A percentile compares a stretch with the other conserved stretches of the same genome.
Evolutionary conservation across 2,888 invertebrate species (phyloP).

Genomic region (Mechanitis messenoides): DNA sequence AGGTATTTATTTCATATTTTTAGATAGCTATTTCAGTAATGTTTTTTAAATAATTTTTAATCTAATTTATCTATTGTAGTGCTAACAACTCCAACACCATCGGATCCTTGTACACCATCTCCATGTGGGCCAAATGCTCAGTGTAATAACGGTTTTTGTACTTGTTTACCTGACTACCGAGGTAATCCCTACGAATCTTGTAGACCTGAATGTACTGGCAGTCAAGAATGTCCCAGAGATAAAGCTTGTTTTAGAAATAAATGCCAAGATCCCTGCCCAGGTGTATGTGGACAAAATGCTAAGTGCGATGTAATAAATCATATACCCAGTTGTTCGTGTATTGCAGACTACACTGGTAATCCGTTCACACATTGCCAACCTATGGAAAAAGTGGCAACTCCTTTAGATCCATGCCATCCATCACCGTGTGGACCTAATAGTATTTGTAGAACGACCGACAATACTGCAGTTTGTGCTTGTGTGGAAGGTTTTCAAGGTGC

Average conservation of each 20-base stretch:
- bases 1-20: constrained; percentile 41
- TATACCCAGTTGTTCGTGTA: constrained; percentile 83
- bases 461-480: constrained; percentile 89
- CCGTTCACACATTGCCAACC: constrained; percentile 78
- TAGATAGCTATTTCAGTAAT: constrained; percentile 1
- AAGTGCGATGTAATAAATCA: constrained; percentile 85
- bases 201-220: constrained; percentile 83
- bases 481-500: constrained; percentile 84
- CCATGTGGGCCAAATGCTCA: constrained; percentile 84
- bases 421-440: constrained; percentile 88
- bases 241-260: constrained; percentile 84
- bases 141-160: constrained; percentile 82
- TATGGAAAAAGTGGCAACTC: constrained; percentile 43
- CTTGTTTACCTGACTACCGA: constrained; percentile 80
- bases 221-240: constrained; percentile 82
- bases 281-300: constrained; percentile 84
- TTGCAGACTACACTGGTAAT: constrained; percentile 82
- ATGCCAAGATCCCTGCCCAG: constrained; percentile 85
- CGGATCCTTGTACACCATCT: constrained; percentile 81
- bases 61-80: constrained; percentile 38
- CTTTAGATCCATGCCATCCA: constrained; percentile 83
- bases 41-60: background rate
- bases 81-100: constrained; percentile 55
- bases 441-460: constrained; percentile 84
- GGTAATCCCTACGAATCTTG: constrained; percentile 84